Evolutionary conservation across 2,113 vertebrate genomes (phyloP), one percentile per base, ranked within the genome.

Genomic region (Seriola rivoliana): DNA sequence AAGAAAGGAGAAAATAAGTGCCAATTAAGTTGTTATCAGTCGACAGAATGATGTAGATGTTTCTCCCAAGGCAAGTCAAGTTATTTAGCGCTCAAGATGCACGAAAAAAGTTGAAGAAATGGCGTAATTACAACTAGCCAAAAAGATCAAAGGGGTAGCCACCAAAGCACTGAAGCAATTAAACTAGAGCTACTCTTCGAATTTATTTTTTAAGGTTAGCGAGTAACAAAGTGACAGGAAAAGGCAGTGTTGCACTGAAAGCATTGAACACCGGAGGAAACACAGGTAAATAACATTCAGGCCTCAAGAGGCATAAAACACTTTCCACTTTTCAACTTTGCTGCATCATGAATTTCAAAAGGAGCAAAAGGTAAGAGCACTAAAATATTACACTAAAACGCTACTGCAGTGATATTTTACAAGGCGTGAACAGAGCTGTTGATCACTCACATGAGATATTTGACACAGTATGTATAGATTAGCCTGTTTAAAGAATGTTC

Each of bases 131-230:
- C 67, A 82, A 78, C 60, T 83, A 69, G 82, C 75, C 81, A 75
- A 84, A 88, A 80, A 82, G 81, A 92, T 92, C 81, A 90, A 84
- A 92, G 73, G 66, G 78, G 57, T 89, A 55, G 73, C 84, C 81
- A 88, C 66, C 25, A 72, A 85, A 86, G 80, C 65, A 77, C 77
- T 64, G 65, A 75, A 82, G 86, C 74, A 91, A 89, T 91, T 87
- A 84, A 70, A 85, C 36, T 19, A 29, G 52, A 76, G 65, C 68
- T 78, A 58, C 29, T 36, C 42, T 69, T 75, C 16, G 25, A 66
- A 75, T 91, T 70, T 42, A 8, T 80, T 84, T 67, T 85, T 55
- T 44, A 63, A 72, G 55, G 59, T 77, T 83, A 60, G 50, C 0
- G 8, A 80, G 75, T 36, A 75, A 82, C 48, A 81, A 71, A 83